phyloP scores from a whole-genome alignment of 2,113 vertebrate genomes.

The Sebastes schlegelii region DNA sequence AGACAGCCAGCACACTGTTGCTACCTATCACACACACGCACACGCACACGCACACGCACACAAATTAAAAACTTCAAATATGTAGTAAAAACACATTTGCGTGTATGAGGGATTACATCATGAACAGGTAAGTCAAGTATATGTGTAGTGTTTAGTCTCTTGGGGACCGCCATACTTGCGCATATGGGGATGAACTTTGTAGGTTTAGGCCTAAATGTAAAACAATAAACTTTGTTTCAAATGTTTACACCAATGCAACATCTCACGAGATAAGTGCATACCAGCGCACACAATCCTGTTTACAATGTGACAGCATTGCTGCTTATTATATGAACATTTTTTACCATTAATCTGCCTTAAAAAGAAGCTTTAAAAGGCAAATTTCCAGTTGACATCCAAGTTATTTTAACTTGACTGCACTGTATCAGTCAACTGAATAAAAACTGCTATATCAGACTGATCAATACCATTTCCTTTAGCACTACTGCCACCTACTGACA shows the following conservation, averaged over 20 bases:
- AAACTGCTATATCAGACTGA: not conserved
- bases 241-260: not conserved
- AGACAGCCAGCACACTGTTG: constrained; percentile 4
- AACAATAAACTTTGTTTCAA: not conserved
- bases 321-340: not conserved
- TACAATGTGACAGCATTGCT: not conserved
- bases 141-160: not conserved
- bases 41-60: not conserved
- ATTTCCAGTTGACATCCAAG: not conserved
- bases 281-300: not conserved
- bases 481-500: constrained; percentile 75
- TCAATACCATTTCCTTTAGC: constrained; percentile 34
- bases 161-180: not conserved
- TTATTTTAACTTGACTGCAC: not conserved
- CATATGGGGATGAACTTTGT: not conserved
- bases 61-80: not conserved
- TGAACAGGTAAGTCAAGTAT: not conserved
- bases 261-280: not conserved
- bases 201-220: not conserved
- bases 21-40: not conserved
- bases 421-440: not conserved
- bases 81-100: not conserved
- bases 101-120: not conserved
- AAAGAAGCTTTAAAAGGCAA: not conserved
- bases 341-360: not conserved